Percentiles rank a stretch among this genome's conserved stretches.
Conservation (phyloP, 2,888 invertebrate genomes). For the Cyclophora punctaria region DNA sequence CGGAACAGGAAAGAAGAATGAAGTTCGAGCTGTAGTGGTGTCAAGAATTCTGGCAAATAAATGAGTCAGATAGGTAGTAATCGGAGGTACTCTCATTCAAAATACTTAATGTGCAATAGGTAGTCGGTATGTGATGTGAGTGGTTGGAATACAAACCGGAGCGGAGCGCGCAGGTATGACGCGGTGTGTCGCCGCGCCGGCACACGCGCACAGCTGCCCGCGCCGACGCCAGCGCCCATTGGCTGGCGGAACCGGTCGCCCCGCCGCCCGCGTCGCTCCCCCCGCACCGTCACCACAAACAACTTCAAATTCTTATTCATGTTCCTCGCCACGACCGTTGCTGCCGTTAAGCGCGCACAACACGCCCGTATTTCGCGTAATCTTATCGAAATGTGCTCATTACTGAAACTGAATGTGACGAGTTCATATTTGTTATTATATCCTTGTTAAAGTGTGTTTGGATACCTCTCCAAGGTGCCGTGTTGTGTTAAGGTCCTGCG, state of each 20-base stretch:
- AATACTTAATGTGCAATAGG: slow-evolving; percentile 45
- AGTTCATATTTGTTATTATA: slow-evolving; percentile 18
- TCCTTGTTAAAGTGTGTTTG: slow-evolving; percentile 19
- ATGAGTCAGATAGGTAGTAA: slow-evolving; percentile 43
- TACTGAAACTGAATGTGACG: slow-evolving; percentile 39
- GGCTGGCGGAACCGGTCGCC: slow-evolving; percentile 62
- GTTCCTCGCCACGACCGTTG: slow-evolving; percentile 67
- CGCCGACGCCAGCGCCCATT: slow-evolving; percentile 55
- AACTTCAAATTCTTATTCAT: slow-evolving; percentile 74
- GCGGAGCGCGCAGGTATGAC: slow-evolving; percentile 50
- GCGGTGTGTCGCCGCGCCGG: slow-evolving; percentile 41
- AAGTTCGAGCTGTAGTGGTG: slow-evolving; percentile 15
- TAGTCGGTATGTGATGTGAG: slow-evolving; percentile 49
- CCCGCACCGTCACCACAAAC: slow-evolving; percentile 45
- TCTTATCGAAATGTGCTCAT: slow-evolving; percentile 67
- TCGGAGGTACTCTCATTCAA: slow-evolving; percentile 56
- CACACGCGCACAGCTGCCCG: slow-evolving; percentile 60
- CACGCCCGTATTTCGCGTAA: slow-evolving; percentile 65
- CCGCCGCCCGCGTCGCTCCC: slow-evolving; percentile 36
- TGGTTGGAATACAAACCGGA: slow-evolving; percentile 47
- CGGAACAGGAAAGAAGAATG: slow-evolving; percentile 7
- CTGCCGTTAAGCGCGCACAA: slow-evolving; percentile 53
- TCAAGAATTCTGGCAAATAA: slow-evolving; percentile 30
- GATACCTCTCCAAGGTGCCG: slow-evolving; percentile 20
- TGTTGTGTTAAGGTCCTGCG: slow-evolving; percentile 31